These are phyloP conservation scores for Cariama cristata DNA, from an alignment of 2,113 vertebrate species.

Conservation along the genomic window DNA sequence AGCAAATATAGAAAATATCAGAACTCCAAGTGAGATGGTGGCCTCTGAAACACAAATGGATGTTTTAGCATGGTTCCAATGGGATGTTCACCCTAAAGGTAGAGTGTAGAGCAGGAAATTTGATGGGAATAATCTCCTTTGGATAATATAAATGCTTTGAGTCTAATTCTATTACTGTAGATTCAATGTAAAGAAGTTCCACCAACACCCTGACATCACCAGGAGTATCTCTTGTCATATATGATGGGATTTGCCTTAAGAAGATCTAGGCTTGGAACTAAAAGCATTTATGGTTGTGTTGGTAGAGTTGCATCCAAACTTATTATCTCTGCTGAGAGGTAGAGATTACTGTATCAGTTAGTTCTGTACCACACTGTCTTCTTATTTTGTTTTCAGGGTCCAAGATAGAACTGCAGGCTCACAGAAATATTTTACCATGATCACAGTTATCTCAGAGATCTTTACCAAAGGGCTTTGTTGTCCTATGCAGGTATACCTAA, in stretches of 20 bases:
- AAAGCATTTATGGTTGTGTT: background rate
- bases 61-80: background rate
- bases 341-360: background rate
- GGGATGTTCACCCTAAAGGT: background rate
- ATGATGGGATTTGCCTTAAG: background rate
- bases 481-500: background rate
- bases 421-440: background rate
- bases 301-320: background rate
- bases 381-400: background rate
- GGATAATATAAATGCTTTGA: background rate
- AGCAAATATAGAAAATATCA: background rate
- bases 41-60: background rate
- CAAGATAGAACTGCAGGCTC: background rate
- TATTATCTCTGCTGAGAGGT: background rate
- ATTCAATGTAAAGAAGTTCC: background rate
- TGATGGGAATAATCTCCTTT: background rate
- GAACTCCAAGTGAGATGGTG: background rate
- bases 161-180: background rate
- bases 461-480: background rate
- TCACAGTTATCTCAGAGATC: background rate
- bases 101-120: background rate
- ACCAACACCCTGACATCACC: fast-evolving
- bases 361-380: background rate
- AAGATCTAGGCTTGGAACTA: background rate
- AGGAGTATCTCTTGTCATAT: background rate